Evolutionary conservation across 2,797 vertebrate genomes (phyloP).

Genomic region (Oophaga sylvatica): DNA sequence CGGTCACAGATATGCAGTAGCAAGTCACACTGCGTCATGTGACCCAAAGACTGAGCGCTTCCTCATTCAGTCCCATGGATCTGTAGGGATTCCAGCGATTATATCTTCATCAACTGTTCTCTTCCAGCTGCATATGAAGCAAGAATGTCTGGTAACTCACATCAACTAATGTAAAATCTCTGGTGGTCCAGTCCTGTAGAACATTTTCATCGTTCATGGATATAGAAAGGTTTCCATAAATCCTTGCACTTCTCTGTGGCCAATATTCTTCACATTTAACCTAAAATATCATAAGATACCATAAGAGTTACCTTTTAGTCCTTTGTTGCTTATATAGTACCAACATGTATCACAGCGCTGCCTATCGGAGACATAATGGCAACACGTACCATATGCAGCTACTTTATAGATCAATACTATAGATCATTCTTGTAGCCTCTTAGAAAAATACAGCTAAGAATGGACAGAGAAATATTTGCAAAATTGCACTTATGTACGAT

Average conservation of each 20-base stretch:
- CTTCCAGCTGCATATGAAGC: background rate
- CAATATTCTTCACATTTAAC: constrained; percentile 96
- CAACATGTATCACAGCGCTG: background rate
- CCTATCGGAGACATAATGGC: background rate
- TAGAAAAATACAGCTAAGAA: background rate
- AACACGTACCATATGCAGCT: too few species aligned
- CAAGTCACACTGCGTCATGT: too few species aligned
- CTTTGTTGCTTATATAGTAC: background rate
- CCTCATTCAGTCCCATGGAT: too few species aligned
- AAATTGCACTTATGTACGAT: too few species aligned
- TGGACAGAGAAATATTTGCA: background rate
- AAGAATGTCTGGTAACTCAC: constrained; percentile 71
- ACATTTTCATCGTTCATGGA: constrained; percentile 80
- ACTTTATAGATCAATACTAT: too few species aligned
- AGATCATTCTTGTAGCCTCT: background rate
- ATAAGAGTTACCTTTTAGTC: background rate
- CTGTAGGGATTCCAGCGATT: too few species aligned
- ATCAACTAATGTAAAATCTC: constrained; percentile 89
- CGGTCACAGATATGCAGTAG: too few species aligned
- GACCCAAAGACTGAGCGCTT: too few species aligned
- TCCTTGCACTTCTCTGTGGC: constrained; percentile 77
- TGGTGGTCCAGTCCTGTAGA: constrained; percentile 92
- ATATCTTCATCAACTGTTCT: too few species aligned
- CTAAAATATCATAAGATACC: constrained; percentile 64
- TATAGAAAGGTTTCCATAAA: constrained; percentile 81